These are phyloP conservation scores for Gymnothorax javanicus DNA, from an alignment of 2,797 vertebrate species.

Conservation along the genomic window DNA sequence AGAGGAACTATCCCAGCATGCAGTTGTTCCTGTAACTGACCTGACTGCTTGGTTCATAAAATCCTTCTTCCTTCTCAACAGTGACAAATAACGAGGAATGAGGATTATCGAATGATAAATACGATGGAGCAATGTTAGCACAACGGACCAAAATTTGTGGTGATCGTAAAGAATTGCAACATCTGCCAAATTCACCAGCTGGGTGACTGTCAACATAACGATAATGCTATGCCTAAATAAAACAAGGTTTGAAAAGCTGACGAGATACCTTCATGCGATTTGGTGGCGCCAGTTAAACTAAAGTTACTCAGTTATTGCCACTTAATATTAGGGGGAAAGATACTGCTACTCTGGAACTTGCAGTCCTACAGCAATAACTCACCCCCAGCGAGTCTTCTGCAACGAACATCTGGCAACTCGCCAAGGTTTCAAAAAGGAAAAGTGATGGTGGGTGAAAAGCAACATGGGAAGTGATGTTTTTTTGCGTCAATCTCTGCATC, in stretches of 20 bases:
- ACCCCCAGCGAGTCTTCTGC: conserved; percentile 11
- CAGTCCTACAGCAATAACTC: not conserved
- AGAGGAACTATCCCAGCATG: conserved; percentile 65
- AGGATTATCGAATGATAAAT: not conserved
- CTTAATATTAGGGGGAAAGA: not conserved
- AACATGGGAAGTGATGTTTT: conserved; percentile 16
- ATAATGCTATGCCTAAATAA: not conserved
- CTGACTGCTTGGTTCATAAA: conserved; percentile 3
- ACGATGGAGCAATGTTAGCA: not conserved
- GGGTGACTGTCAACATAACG: not conserved
- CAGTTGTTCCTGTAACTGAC: conserved; percentile 43
- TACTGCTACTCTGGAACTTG: not conserved
- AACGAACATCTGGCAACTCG: not conserved
- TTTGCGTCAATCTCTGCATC: not conserved
- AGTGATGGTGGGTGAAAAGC: conserved; percentile 12
- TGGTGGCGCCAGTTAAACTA: not conserved
- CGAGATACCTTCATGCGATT: not conserved
- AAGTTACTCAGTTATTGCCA: not conserved
- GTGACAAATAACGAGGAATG: not conserved
- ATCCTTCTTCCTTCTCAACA: not conserved
- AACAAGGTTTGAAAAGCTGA: not conserved
- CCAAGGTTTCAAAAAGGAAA: conserved; percentile 16
- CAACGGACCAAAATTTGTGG: not conserved
- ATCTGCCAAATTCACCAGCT: not conserved
- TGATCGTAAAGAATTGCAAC: not conserved